Evolutionary conservation across 2,888 invertebrate species (phyloP).

Genomic region (Smittia aterrima): DNA sequence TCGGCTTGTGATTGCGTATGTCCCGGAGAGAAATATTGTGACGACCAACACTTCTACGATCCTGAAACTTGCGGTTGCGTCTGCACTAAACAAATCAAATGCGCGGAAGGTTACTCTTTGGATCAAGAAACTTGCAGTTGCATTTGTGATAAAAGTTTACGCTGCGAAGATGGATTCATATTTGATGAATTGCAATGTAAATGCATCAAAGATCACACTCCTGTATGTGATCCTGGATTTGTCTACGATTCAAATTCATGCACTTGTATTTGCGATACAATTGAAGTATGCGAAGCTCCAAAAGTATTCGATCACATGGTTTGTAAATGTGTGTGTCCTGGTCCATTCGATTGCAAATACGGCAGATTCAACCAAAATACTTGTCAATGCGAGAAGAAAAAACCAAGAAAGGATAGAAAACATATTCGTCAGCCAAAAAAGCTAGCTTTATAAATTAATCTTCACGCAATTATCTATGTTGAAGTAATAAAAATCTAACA

Average conservation of each 20-base stretch:
- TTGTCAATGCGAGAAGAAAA: no score
- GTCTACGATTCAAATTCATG: background rate
- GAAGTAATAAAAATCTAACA: no score
- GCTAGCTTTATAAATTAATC: no score
- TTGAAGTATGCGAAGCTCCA: background rate
- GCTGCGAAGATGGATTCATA: background rate
- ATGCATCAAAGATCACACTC: background rate
- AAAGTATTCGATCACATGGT: background rate
- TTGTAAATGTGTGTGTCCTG: background rate
- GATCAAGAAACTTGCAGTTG: background rate
- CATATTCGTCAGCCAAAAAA: no score
- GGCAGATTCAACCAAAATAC: no score
- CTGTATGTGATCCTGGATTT: background rate
- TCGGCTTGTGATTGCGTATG: no score
- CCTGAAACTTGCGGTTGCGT: background rate
- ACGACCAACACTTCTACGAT: background rate
- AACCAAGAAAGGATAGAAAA: no score
- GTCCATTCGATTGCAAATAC: no score
- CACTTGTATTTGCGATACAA: background rate
- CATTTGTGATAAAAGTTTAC: background rate
- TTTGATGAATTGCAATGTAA: background rate
- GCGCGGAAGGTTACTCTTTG: background rate
- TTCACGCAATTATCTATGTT: no score
- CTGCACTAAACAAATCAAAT: background rate
- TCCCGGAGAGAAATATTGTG: no score